A percentile compares a stretch with the other conserved stretches of the same genome.
Evolutionary conservation across 2,113 vertebrate species (phyloP).

Genomic region (Eonycteris spelaea): DNA sequence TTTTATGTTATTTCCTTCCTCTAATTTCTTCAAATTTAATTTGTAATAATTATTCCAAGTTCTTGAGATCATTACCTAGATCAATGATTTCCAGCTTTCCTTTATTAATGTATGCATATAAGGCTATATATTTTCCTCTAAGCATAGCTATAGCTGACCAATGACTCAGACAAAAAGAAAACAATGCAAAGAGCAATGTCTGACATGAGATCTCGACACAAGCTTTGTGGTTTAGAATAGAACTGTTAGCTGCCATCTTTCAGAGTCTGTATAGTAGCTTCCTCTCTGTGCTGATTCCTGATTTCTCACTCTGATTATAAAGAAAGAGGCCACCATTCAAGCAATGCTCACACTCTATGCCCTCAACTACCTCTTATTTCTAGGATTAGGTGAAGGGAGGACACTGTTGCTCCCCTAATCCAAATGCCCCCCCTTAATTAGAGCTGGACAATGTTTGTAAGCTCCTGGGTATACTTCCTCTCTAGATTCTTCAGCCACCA

Average conservation of each 20-base stretch:
- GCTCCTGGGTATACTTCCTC: background rate
- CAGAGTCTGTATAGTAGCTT: background rate
- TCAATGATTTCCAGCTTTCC: background rate
- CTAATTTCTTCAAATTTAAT: background rate
- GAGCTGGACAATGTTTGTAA: background rate
- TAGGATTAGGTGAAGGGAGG: background rate
- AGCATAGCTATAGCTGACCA: slow-evolving; percentile 13
- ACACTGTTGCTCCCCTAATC: accelerated
- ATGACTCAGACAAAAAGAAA: background rate
- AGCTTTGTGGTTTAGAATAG: background rate
- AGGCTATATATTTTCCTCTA: slow-evolving; percentile 41
- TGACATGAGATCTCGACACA: background rate
- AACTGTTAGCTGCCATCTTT: background rate
- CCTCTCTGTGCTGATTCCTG: background rate
- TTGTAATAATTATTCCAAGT: background rate
- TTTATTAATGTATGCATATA: background rate
- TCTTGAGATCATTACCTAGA: background rate
- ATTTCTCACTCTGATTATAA: background rate
- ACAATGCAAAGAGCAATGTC: background rate
- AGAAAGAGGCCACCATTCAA: background rate
- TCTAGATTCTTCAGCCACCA: background rate
- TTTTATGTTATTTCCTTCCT: background rate
- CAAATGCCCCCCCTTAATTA: background rate
- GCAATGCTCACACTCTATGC: background rate
- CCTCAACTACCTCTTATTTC: background rate